Evolutionary conservation across 2,113 vertebrate species (phyloP).

Genomic region (Limanda limanda): DNA sequence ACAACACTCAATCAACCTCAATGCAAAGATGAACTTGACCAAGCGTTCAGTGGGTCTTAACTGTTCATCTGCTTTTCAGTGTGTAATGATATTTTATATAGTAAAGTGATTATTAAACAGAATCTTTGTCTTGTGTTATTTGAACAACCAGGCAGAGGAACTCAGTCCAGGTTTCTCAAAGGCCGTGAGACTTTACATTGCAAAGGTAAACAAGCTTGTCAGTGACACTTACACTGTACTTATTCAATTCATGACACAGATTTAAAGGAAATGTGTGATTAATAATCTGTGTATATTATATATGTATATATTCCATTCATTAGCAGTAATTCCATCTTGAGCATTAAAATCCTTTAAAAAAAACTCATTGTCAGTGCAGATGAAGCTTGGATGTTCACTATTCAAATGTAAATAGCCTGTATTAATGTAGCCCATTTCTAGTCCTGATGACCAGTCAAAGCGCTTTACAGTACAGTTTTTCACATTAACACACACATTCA

Average conservation of each 20-base stretch:
- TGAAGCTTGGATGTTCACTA: no score
- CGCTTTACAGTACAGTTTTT: no score
- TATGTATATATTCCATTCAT: no score
- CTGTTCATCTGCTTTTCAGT: background rate
- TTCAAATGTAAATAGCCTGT: no score
- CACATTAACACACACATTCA: no score
- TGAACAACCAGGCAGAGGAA: conserved; percentile 84
- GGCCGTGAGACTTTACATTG: conserved; percentile 89
- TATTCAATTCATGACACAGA: background rate
- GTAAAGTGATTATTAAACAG: background rate
- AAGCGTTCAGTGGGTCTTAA: background rate
- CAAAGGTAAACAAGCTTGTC: conserved; percentile 81
- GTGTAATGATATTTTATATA: background rate
- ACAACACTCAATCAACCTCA: background rate
- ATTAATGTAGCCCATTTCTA: no score
- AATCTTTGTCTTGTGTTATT: background rate
- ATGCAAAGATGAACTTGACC: background rate
- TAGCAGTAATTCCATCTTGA: no score
- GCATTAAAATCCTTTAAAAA: no score
- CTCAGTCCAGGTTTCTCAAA: conserved; percentile 91
- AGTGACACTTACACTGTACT: background rate
- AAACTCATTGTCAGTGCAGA: no score
- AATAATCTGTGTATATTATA: no score
- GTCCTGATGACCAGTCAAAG: no score
- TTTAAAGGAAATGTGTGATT: no score